Evolutionary conservation across 2,797 vertebrate species (phyloP), one percentile per base, ranked within the genome.

Genomic region (Sebastes alutus): DNA sequence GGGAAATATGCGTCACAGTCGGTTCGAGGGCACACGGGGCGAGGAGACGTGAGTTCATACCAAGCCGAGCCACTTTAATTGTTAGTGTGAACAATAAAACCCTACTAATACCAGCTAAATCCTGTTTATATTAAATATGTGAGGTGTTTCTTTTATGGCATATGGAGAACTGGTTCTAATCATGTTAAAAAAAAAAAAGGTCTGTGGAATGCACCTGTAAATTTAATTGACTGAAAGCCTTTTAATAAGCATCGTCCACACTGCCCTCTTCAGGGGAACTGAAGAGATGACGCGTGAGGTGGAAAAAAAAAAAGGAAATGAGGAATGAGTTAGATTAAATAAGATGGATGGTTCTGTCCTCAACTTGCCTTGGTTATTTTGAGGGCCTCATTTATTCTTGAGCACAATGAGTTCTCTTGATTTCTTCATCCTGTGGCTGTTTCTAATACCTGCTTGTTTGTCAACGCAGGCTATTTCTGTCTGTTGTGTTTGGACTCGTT

Each of bases 91-190:
- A 77, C 84, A 87, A 86, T 88, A 88, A 88, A 87, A 82, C 16
- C 74, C 55, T 16, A 78, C 71, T 87, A 88, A 91, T 83, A 74
- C 85, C 78, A 83, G 77, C 77, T 82, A 82, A 90, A 91, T 89
- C 86, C 82, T 86, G 82, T 89, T 94, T 77, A 81, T 87, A 91
- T 91, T 91, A 82, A 87, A 87, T 70, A 81, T 74, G 84, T 52
- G 74, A 83, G 85, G 83, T 86, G 84, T 85, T 92, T 81, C 80
- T 92, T 91, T 90, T 86, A 87, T 66, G 54, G 85, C 68, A 77
- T 35, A 54, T 29, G 68, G 77, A 85, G 73, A 80, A 49, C 85
- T 90, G 88, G 75, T 83, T 88, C 32, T 90, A 88, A 91, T 93
- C 69, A 77, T 79, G 25, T 87, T 81, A 8, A 23, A 52, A 71